Percentiles rank a stretch among this genome's conserved stretches.
Evolutionary conservation across 1,140 invertebrate species (phyloP).

Genomic region (Paralvinella palmiformis): DNA sequence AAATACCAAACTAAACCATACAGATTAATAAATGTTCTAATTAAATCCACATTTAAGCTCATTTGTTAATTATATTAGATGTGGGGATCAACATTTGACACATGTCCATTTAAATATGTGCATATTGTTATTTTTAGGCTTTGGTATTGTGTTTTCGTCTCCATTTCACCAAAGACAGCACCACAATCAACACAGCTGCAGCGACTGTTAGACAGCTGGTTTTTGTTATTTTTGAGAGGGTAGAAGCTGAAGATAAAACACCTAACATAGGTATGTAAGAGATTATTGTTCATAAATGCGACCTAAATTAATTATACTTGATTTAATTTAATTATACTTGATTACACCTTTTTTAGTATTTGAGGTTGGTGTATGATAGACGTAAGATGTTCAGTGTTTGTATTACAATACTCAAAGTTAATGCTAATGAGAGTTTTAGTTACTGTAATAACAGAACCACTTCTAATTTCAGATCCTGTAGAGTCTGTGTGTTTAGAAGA

Average conservation of each 20-base stretch:
- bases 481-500: constrained; percentile 65
- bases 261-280: neutral
- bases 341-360: neutral
- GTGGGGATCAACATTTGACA: too few species aligned
- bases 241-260: constrained; percentile 58
- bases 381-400: neutral
- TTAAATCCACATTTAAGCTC: too few species aligned
- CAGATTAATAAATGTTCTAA: too few species aligned
- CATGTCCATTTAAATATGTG: too few species aligned
- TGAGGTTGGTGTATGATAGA: neutral
- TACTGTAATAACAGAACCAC: too few species aligned
- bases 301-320: constrained; percentile 7
- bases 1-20: too few species aligned
- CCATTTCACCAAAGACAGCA: constrained; percentile 87
- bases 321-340: too few species aligned
- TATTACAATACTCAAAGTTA: too few species aligned
- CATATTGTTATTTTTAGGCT: constrained; percentile 60
- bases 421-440: too few species aligned
- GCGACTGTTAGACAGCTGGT: constrained; percentile 94
- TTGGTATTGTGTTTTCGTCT: constrained; percentile 92
- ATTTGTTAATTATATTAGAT: too few species aligned
- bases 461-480: constrained; percentile 32
- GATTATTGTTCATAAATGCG: neutral
- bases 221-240: constrained; percentile 92
- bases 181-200: constrained; percentile 91